Percentiles rank a stretch among this genome's conserved stretches.
phyloP scores from a whole-genome alignment of 2,888 invertebrate species.

The Drosophila leonis region DNA sequence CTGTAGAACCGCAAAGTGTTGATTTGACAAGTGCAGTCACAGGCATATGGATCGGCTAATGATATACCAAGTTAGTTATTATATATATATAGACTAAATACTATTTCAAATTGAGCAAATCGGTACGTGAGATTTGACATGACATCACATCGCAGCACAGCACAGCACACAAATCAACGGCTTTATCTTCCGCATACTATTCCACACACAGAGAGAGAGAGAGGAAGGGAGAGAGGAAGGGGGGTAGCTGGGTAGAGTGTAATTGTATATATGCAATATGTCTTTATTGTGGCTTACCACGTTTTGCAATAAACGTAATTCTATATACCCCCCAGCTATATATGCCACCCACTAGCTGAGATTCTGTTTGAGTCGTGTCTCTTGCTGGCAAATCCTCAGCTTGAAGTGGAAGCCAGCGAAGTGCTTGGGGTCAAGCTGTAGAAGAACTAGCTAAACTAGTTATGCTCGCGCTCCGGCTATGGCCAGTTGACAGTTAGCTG shows the following conservation, averaged over 20 bases:
- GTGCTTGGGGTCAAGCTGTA: slow-evolving; percentile 40
- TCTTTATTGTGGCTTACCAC: slow-evolving; percentile 74
- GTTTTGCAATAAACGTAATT: slow-evolving; percentile 80
- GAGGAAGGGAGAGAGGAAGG: neutral
- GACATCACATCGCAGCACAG: slow-evolving; percentile 40
- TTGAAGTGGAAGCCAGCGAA: slow-evolving; percentile 67
- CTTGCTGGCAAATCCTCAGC: slow-evolving; percentile 66
- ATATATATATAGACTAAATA: neutral
- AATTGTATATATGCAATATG: slow-evolving; percentile 54
- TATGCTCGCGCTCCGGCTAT: slow-evolving; percentile 18
- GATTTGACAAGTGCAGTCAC: neutral
- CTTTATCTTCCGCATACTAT: slow-evolving; percentile 42
- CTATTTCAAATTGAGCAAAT: slow-evolving; percentile 18
- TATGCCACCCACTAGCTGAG: slow-evolving; percentile 15
- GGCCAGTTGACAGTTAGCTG: slow-evolving; percentile 13
- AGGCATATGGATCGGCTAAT: neutral
- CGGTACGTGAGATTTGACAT: slow-evolving; percentile 42
- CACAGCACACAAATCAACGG: slow-evolving; percentile 21
- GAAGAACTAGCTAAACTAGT: slow-evolving; percentile 5
- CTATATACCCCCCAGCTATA: slow-evolving; percentile 48
- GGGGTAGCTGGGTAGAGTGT: slow-evolving; percentile 3
- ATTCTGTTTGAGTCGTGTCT: slow-evolving; percentile 40
- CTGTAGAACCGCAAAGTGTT: slow-evolving; percentile 16
- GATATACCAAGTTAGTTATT: neutral
- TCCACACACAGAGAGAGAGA: neutral